These are phyloP conservation scores for Menidia menidia DNA, from an alignment of 2,797 vertebrate species.

Conservation along the genomic window DNA sequence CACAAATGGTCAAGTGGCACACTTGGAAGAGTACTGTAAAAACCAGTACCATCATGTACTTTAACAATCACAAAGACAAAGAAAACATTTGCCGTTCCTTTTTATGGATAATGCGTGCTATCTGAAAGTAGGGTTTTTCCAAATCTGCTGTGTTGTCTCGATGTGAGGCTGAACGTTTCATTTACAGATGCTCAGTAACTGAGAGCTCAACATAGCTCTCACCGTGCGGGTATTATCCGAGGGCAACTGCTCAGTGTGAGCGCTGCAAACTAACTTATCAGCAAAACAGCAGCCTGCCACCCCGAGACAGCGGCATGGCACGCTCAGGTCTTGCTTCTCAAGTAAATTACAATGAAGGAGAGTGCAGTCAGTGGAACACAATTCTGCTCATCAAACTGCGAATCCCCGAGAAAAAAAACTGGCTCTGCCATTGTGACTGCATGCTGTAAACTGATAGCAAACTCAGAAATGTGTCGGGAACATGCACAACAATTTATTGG, in stretches of 20 bases:
- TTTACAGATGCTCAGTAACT: conserved; percentile 68
- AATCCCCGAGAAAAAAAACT: conserved; percentile 42
- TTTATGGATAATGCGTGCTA: conserved; percentile 43
- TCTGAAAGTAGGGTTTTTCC: conserved; percentile 38
- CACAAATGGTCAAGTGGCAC: conserved; percentile 25
- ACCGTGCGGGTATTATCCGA: conserved; percentile 66
- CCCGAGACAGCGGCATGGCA: conserved; percentile 62
- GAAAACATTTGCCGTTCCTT: conserved; percentile 34
- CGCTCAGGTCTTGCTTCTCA: conserved; percentile 69
- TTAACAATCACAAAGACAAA: conserved; percentile 30
- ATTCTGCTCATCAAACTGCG: conserved; percentile 60
- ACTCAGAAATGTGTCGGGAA: conserved; percentile 25
- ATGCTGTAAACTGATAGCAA: conserved; percentile 27
- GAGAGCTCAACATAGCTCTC: conserved; percentile 58
- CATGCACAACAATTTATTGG: conserved; percentile 1
- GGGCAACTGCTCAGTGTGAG: conserved; percentile 74
- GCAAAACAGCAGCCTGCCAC: conserved; percentile 72
- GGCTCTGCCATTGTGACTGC: conserved; percentile 42
- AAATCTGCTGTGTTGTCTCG: conserved; percentile 50
- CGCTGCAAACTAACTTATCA: conserved; percentile 72
- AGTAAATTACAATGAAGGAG: conserved; percentile 63
- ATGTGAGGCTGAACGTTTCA: conserved; percentile 52
- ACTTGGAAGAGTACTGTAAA: conserved; percentile 15
- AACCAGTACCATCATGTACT: conserved; percentile 26
- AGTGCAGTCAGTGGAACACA: conserved; percentile 61